These are phyloP conservation scores for Phalacrocorax pelagicus DNA, from an alignment of 2,113 vertebrate species.

Conservation along the genomic window DNA sequence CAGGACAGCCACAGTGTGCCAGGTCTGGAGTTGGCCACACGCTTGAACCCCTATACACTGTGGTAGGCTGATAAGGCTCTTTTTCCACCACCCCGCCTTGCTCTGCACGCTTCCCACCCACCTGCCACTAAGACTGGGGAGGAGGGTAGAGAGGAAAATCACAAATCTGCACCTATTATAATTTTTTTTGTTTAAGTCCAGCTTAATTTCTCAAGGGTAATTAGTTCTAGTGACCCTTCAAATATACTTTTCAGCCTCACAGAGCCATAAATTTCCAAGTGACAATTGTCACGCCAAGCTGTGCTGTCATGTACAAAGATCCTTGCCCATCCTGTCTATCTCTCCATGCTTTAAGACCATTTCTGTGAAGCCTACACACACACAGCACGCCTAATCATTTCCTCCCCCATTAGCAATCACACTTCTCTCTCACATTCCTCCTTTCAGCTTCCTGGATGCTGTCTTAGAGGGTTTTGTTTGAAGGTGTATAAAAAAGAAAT, in stretches of 20 bases:
- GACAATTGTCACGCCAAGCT: not conserved
- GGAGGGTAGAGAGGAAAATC: not conserved
- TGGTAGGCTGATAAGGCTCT: not conserved
- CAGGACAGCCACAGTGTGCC: not conserved
- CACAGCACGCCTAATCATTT: not conserved
- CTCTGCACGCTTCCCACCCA: not conserved
- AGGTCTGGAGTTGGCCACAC: not conserved
- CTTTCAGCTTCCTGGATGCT: not conserved
- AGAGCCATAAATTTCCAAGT: not conserved
- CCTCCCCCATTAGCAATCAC: not conserved
- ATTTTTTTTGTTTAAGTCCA: not conserved
- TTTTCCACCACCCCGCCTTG: not conserved
- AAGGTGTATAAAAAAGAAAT: not conserved
- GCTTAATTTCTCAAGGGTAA: slow-evolving; percentile 12
- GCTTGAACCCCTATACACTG: not conserved
- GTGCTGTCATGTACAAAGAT: not conserved
- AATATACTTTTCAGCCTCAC: not conserved
- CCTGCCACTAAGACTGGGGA: not conserved
- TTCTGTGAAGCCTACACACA: not conserved
- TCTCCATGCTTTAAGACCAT: not conserved
- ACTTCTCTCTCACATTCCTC: not conserved
- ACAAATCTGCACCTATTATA: not conserved
- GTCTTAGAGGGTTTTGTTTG: slow-evolving; percentile 15
- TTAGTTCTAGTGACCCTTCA: slow-evolving; percentile 21
- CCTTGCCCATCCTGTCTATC: not conserved